Conservation (phyloP, 2,888 invertebrate species). For the Plusia festucae region DNA sequence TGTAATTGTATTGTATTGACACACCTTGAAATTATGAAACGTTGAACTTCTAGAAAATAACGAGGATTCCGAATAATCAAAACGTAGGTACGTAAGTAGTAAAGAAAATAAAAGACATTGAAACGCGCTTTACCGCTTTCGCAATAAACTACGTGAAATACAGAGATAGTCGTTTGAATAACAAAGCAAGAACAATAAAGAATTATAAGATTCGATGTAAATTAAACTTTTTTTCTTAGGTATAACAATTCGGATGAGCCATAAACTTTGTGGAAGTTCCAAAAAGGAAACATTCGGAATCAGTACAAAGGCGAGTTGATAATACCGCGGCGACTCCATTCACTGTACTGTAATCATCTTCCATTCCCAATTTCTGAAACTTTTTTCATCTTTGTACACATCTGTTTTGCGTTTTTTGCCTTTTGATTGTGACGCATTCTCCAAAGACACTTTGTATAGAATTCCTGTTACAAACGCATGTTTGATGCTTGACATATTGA, state of each 20-base stretch:
- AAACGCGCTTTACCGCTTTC: slow-evolving; percentile 30
- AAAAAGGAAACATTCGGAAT: slow-evolving; percentile 83
- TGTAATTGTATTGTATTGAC: too few species aligned
- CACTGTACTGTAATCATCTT: slow-evolving; percentile 87
- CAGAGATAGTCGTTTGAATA: slow-evolving; percentile 44
- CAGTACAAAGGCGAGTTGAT: slow-evolving; percentile 85
- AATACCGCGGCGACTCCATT: slow-evolving; percentile 86
- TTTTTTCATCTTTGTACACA: slow-evolving; percentile 88
- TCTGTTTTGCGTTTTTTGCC: slow-evolving; percentile 80
- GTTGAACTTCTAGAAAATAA: slow-evolving; percentile 23
- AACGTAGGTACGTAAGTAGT: slow-evolving; percentile 10
- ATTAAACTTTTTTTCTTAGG: slow-evolving; percentile 76
- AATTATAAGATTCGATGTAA: slow-evolving; percentile 76
- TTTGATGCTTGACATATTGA: slow-evolving; percentile 16
- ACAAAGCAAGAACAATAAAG: slow-evolving; percentile 71
- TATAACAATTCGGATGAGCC: slow-evolving; percentile 72
- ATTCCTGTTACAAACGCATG: slow-evolving; percentile 24
- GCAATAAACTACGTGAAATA: slow-evolving; percentile 48
- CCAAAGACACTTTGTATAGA: slow-evolving; percentile 42
- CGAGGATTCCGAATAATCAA: slow-evolving; percentile 36
- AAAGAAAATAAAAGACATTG: slow-evolving; percentile 37
- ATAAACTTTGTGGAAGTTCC: slow-evolving; percentile 76
- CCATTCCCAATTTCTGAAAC: slow-evolving; percentile 84
- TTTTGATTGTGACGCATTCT: slow-evolving; percentile 72
- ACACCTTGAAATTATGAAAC: background rate